phyloP scores from a whole-genome alignment of 2,113 vertebrate species.

The Boulengeromyrus knoepffleri region DNA sequence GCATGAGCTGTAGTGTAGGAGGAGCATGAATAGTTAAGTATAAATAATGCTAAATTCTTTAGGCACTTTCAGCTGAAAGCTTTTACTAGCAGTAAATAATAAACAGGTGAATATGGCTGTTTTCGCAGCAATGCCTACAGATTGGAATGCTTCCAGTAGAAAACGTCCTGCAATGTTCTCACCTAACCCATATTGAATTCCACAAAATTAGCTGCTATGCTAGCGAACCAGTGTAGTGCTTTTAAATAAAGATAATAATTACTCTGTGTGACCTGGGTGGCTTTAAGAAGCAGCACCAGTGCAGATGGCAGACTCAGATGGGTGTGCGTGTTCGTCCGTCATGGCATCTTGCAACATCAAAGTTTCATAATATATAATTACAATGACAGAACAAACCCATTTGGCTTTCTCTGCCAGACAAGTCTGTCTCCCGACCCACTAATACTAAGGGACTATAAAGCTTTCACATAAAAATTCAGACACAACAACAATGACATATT shows the following conservation, averaged over 20 bases:
- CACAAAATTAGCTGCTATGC: not conserved
- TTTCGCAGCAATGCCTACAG: not conserved
- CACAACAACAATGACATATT: not conserved
- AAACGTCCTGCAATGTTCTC: not conserved
- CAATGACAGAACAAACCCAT: not conserved
- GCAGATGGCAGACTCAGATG: not conserved
- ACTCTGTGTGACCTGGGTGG: not conserved
- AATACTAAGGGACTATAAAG: not conserved
- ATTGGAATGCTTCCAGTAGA: not conserved
- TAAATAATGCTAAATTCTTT: not conserved
- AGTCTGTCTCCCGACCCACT: not conserved
- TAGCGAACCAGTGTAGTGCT: not conserved
- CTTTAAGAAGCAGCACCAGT: not conserved
- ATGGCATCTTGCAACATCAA: not conserved
- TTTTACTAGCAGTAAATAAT: not conserved
- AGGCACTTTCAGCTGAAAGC: not conserved
- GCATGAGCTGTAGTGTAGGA: not conserved
- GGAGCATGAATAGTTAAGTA: not conserved
- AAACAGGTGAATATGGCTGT: not conserved
- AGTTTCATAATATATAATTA: conserved; percentile 8
- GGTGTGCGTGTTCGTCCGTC: not conserved
- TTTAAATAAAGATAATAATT: not conserved
- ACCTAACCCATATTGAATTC: not conserved
- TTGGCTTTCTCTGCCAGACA: not conserved
- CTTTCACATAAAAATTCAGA: not conserved